A percentile compares a stretch with the other conserved stretches of the same genome.
Conservation (phyloP, 1,140 invertebrate species). For the Phymorhynchus buccinoides region DNA sequence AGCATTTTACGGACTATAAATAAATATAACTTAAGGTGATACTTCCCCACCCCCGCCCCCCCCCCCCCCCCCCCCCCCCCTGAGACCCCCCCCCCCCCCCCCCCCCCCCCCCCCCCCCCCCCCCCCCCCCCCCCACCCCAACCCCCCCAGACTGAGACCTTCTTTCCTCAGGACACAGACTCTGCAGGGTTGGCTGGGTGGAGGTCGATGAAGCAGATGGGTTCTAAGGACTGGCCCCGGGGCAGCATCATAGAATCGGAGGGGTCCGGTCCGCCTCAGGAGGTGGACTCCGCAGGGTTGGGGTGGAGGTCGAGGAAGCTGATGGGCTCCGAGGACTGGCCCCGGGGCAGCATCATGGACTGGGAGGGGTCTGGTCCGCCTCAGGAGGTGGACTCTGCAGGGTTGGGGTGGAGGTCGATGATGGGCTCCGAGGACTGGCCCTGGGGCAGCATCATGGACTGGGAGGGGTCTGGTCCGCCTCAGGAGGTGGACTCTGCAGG, state of each 20-base stretch:
- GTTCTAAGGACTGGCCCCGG: slow-evolving; percentile 30
- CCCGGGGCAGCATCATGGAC: slow-evolving; percentile 28
- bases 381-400: neutral
- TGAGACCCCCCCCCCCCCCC: no score
- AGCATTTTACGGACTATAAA: no score
- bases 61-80: no score
- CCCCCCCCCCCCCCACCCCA: no score
- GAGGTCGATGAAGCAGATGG: slow-evolving; percentile 43
- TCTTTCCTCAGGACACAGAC: neutral
- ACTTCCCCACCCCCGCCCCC: no score
- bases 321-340: slow-evolving; percentile 37
- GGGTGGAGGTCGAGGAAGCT: slow-evolving; percentile 40
- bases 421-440: neutral
- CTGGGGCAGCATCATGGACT: neutral
- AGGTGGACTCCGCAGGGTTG: neutral
- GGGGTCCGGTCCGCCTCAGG: slow-evolving; percentile 20
- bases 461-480: neutral
- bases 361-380: slow-evolving; percentile 32
- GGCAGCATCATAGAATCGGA: slow-evolving; percentile 34
- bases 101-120: no score
- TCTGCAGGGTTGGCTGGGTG: slow-evolving; percentile 21
- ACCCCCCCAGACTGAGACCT: no score
- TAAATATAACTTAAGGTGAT: no score
- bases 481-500: neutral
- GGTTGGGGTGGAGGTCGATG: neutral